These are phyloP conservation scores for Pseudopipra pipra DNA, from an alignment of 2,113 vertebrate genomes.

Conservation along the genomic window DNA sequence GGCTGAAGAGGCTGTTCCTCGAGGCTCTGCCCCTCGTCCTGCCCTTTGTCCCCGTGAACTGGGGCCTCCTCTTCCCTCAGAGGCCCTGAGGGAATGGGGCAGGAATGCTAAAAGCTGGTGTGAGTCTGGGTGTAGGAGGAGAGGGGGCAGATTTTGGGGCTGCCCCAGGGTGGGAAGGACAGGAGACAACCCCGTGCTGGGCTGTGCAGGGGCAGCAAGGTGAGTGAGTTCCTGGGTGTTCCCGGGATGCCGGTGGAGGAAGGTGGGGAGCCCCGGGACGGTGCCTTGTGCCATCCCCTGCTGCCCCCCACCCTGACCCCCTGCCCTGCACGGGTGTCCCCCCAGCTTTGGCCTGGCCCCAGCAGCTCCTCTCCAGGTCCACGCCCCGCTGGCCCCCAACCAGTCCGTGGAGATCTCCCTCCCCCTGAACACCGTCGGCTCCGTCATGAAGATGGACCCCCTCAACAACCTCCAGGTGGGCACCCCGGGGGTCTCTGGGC, in stretches of 20 bases:
- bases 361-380: conserved; percentile 93
- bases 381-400: conserved; percentile 90
- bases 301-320: not conserved
- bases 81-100: not conserved
- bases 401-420: conserved; percentile 91
- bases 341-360: conserved; percentile 92
- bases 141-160: not conserved
- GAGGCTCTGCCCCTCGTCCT: accelerated
- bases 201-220: not conserved
- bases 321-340: not conserved
- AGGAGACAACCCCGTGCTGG: not conserved
- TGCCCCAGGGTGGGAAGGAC: not conserved
- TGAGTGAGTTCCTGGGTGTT: not conserved
- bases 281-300: not conserved
- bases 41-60: not conserved
- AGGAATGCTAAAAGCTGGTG: not conserved
- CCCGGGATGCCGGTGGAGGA: accelerated
- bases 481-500: accelerated
- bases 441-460: conserved; percentile 98
- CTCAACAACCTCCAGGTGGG: conserved; percentile 95
- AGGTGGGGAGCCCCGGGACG: not conserved
- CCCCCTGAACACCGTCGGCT: conserved; percentile 89
- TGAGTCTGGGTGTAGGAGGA: not conserved
- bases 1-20: conserved; percentile 72
- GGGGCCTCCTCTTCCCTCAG: not conserved